Base-by-base conservation (phyloP, 1,140 invertebrate species). In the Pogonomyrmex californicus region DNA sequence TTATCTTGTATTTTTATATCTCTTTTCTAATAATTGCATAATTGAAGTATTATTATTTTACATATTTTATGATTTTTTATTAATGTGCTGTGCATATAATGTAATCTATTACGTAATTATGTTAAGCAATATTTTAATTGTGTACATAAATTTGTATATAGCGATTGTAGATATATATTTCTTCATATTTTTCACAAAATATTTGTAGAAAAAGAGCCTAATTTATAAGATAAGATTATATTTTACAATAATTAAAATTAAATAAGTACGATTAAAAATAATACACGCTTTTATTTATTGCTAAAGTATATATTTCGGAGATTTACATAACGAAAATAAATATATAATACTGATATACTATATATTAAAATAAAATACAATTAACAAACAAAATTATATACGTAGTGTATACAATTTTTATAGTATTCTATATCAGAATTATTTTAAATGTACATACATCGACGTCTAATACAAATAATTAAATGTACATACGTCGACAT, bases 301-400 rank as follows among this genome's bases (percentile, higher is more conserved):
- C 79, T 86, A 78, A 88, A 88, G 85, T 76, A 73, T 89, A 86
- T 79, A 90, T 87, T 68, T 87, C 73, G 14, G 49, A 79, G 3
- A 30, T 6, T 79, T 33, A 30, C 23, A 56, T 70, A 62, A 86
- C 77, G 68, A 87, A 87, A 78, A 88, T 81, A 75, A 86, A 65
- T 30, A 88, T 75, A n/a, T 68, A 23, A 23, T 23, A 49, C 12
- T 36, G 38, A 76, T 87, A 87, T 54, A 58, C n/a, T 51, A 70
- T 87, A 87, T 87, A 85, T 85, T 51, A 87, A 88, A 91, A 91
- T 91, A 88, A 91, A 87, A 49, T 91, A 82, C 60, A 88, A 89
- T 65, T 65, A 23, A 83, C 14, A 91, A 91, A 92, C 63, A 87
- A 1, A 73, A 85, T 76, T 82, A 88, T 78, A 81, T 54, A 60